Conservation (phyloP, 2,888 invertebrate species). For the Sabatieria punctata region DNA sequence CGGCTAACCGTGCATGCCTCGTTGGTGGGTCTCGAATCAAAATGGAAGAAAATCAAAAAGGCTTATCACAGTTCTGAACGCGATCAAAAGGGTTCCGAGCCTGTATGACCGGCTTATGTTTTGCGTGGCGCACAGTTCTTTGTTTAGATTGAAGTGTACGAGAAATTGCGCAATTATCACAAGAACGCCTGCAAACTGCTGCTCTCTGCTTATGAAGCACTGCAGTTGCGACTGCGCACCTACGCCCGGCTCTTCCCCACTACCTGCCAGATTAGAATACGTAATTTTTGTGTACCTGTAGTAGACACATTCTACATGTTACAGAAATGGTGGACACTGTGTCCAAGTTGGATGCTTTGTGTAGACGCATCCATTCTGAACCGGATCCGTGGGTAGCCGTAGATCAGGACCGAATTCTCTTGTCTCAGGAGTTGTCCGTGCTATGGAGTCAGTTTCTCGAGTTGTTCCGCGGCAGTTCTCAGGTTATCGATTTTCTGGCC, state of each 20-base stretch:
- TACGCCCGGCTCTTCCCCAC: conserved; percentile 44
- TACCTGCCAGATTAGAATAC: conserved; percentile 24
- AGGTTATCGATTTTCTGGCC: conserved; percentile 64
- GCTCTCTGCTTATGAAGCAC: conserved; percentile 63
- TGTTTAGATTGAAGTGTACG: not conserved
- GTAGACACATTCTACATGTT: conserved; percentile 4
- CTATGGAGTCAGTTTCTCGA: conserved; percentile 78
- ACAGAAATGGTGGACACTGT: conserved; percentile 16
- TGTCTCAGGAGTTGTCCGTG: conserved; percentile 79
- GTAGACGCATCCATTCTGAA: conserved; percentile 21
- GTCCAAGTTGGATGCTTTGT: conserved; percentile 17
- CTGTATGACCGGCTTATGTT: too few species aligned
- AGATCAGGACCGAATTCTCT: conserved; percentile 65
- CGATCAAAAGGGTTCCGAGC: too few species aligned
- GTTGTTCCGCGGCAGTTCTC: conserved; percentile 60
- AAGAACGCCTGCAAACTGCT: conserved; percentile 62
- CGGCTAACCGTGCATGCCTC: conserved; percentile 77
- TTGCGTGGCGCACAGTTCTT: too few species aligned
- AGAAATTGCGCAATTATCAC: conserved; percentile 35
- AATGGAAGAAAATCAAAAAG: not conserved
- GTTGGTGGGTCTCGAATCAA: conserved; percentile 59
- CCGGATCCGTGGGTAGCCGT: conserved; percentile 36
- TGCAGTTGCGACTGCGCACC: conserved; percentile 58
- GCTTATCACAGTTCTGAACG: too few species aligned
- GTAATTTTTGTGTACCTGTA: too few species aligned